Percentiles rank a stretch among this genome's conserved stretches.
Conservation (phyloP, 2,113 vertebrate genomes). For the Xiphophorus couchianus region DNA sequence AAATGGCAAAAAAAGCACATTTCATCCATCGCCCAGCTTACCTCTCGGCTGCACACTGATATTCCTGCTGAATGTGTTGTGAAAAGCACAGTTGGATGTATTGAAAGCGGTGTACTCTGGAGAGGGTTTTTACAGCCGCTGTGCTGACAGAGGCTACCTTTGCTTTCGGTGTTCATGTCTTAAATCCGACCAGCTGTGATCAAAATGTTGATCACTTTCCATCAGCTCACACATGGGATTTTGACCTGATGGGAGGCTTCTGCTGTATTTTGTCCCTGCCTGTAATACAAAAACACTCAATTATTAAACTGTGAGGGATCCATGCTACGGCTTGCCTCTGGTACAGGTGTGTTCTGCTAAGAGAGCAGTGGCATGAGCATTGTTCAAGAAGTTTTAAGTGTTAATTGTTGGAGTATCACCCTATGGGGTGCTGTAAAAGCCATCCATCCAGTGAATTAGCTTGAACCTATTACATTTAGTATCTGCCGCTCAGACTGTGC, state of each 20-base stretch:
- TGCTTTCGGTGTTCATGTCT: conserved; percentile 39
- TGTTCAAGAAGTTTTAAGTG: conserved; percentile 66
- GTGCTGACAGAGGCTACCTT: conserved; percentile 46
- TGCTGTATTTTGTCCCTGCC: conserved; percentile 38
- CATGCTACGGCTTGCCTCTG: conserved; percentile 12
- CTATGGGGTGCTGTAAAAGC: conserved; percentile 60
- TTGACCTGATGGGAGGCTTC: conserved; percentile 11
- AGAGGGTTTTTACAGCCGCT: conserved; percentile 40
- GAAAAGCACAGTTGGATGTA: conserved; percentile 61
- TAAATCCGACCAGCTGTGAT: conserved; percentile 41
- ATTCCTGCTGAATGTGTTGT: conserved; percentile 67
- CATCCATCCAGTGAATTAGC: conserved; percentile 69
- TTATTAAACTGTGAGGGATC: conserved; percentile 10
- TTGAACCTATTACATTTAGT: conserved; percentile 58
- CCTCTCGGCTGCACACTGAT: conserved; percentile 67
- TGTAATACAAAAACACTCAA: conserved; percentile 21
- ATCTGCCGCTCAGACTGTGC: conserved; percentile 45
- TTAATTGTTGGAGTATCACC: conserved; percentile 71
- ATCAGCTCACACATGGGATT: conserved; percentile 5
- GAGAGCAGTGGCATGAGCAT: conserved; percentile 45
- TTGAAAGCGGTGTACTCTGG: conserved; percentile 52
- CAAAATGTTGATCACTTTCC: conserved; percentile 29
- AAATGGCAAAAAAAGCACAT: conserved; percentile 76
- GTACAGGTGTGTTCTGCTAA: conserved; percentile 52
- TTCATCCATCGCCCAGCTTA: conserved; percentile 74